These are phyloP conservation scores for Mystacornis crossleyi DNA, from an alignment of 2,113 vertebrate species.

Conservation along the genomic window DNA sequence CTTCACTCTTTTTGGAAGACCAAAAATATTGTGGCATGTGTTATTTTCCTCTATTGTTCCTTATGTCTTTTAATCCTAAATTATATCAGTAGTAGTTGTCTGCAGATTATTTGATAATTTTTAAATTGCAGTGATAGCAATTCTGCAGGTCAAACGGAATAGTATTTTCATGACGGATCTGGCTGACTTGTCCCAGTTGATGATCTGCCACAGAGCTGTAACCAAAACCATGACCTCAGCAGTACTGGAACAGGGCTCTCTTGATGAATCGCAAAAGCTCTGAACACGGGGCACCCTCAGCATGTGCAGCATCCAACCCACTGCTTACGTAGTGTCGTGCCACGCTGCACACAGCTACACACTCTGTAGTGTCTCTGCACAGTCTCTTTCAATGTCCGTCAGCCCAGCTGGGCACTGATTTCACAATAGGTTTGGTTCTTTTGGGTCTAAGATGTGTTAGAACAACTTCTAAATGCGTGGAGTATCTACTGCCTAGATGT, in stretches of 20 bases:
- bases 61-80: not conserved
- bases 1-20: not conserved
- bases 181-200: not conserved
- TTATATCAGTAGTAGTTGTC: not conserved
- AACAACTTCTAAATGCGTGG: not conserved
- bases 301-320: not conserved
- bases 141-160: not conserved
- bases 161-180: not conserved
- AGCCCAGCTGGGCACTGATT: not conserved
- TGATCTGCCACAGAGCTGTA: not conserved
- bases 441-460: not conserved
- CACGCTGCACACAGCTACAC: not conserved
- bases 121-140: not conserved
- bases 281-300: not conserved
- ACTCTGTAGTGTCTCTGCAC: not conserved
- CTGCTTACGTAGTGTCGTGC: rapidly evolving
- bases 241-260: not conserved
- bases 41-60: not conserved
- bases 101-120: not conserved
- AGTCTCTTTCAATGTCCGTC: not conserved
- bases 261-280: not conserved
- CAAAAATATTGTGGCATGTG: not conserved
- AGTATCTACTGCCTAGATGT: not conserved
- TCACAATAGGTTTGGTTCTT: not conserved
- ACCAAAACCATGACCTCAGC: not conserved